Conservation (phyloP, 2,888 invertebrate genomes). For the Rhaphigaster nebulosa region DNA sequence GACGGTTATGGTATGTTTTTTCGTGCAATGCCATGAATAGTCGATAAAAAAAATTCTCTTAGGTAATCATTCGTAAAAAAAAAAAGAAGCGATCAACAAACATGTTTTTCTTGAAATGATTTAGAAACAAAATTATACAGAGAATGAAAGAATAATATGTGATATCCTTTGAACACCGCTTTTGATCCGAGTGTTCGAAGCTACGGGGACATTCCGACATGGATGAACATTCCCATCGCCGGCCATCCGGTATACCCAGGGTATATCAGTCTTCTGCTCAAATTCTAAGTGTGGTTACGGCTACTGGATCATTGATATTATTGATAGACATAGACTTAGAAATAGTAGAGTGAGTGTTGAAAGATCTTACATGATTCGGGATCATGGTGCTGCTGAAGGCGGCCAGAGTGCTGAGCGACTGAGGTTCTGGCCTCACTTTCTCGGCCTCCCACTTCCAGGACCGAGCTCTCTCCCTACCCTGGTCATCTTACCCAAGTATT, state of each 20-base stretch:
- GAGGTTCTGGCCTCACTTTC: background rate
- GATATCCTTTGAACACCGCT: background rate
- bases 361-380: slow-evolving; percentile 10
- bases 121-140: too few relatives aligned
- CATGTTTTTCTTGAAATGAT: too few relatives aligned
- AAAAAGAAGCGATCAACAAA: too few relatives aligned
- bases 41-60: background rate
- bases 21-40: background rate
- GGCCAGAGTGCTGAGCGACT: slow-evolving; percentile 27
- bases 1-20: too few relatives aligned
- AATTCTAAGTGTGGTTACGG: background rate
- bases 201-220: background rate
- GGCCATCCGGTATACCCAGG: too few relatives aligned
- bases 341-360: background rate
- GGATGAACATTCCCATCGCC: background rate
- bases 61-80: background rate
- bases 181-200: background rate
- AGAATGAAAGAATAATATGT: too few relatives aligned
- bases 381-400: slow-evolving; percentile 19
- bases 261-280: background rate
- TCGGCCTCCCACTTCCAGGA: slow-evolving; percentile 24
- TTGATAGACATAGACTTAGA: background rate
- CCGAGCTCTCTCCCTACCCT: slow-evolving; percentile 23
- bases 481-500: slow-evolving; percentile 17
- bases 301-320: background rate